These are phyloP conservation scores for Psilopsiagon aurifrons DNA, from an alignment of 2,113 vertebrate species.

Conservation along the genomic window DNA sequence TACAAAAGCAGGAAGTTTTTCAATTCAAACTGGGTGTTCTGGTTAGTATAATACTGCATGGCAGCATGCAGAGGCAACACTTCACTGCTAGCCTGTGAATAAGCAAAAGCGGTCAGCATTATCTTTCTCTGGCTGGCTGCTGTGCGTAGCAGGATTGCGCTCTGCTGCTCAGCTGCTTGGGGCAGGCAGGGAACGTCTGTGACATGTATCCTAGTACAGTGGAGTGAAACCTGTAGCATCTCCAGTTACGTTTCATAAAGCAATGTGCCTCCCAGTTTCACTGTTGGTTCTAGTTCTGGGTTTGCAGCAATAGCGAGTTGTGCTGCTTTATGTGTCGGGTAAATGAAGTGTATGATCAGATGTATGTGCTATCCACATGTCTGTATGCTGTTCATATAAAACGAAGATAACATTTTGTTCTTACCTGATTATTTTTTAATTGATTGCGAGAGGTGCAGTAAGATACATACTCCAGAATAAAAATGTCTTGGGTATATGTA, in stretches of 20 bases:
- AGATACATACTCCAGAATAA: background rate
- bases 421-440: rapidly evolving
- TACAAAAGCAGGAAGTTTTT: background rate
- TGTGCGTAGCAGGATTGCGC: background rate
- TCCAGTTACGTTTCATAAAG: background rate
- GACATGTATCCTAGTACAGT: background rate
- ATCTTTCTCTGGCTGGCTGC: rapidly evolving
- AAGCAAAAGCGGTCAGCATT: background rate
- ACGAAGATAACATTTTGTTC: background rate
- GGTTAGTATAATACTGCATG: background rate
- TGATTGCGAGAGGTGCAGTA: background rate
- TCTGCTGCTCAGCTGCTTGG: background rate
- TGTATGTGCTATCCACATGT: rapidly evolving
- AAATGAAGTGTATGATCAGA: rapidly evolving
- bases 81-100: background rate
- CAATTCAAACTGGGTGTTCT: background rate
- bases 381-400: background rate
- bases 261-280: rapidly evolving
- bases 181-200: background rate
- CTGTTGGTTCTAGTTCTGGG: background rate
- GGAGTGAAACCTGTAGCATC: background rate
- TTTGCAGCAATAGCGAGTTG: background rate
- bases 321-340: background rate
- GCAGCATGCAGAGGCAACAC: background rate
- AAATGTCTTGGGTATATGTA: rapidly evolving